Conservation (phyloP, 2,113 vertebrate species). For the Perca fluviatilis region DNA sequence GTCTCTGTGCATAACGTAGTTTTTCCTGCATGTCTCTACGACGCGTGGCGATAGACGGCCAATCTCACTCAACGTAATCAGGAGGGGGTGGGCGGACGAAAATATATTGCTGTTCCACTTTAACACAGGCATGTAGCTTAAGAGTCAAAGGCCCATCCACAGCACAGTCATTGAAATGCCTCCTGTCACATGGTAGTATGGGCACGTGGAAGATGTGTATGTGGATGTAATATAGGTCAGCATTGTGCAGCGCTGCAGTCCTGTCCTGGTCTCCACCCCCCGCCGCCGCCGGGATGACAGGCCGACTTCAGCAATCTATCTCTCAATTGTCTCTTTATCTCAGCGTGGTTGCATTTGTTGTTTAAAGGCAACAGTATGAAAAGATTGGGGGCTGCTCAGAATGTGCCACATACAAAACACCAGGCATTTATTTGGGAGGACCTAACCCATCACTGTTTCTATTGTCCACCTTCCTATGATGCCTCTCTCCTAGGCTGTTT, state of each 20-base stretch:
- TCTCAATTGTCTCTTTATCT: neutral
- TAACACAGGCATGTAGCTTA: slow-evolving; percentile 15
- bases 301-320: slow-evolving; percentile 21
- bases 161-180: slow-evolving; percentile 42
- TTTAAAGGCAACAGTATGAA: neutral
- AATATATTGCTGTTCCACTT: slow-evolving; percentile 23
- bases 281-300: slow-evolving; percentile 1
- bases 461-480: neutral
- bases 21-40: no score
- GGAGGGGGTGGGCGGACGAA: neutral
- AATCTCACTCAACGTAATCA: neutral
- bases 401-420: neutral
- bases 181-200: slow-evolving; percentile 37
- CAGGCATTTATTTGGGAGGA: neutral
- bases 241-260: slow-evolving; percentile 37
- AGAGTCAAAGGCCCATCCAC: neutral
- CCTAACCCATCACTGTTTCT: neutral
- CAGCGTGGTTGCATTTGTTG: neutral
- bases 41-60: no score
- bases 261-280: no score
- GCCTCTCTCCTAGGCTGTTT: neutral
- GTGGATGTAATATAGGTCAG: slow-evolving; percentile 66
- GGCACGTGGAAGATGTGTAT: slow-evolving; percentile 23
- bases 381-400: neutral
- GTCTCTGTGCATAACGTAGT: no score